Percentiles rank a stretch among this genome's conserved stretches.
These are phyloP conservation scores for Herpetotheres cachinnans DNA, from an alignment of 2,113 vertebrate genomes.

Conservation along the genomic window DNA sequence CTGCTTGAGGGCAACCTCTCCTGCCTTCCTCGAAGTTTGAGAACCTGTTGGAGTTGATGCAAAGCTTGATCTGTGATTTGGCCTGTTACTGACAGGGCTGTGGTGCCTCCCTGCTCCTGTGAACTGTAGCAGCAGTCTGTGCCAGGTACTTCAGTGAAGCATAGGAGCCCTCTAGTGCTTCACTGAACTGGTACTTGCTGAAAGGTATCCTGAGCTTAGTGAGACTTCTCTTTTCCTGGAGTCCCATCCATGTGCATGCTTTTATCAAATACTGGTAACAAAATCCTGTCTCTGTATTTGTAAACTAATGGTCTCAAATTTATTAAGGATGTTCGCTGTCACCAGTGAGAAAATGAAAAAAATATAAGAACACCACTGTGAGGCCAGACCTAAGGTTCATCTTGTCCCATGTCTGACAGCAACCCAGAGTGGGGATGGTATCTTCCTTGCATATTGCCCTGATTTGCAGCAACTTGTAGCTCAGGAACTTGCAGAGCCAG, in stretches of 20 bases:
- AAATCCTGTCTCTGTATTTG: background rate
- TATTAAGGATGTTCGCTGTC: background rate
- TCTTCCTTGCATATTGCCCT: background rate
- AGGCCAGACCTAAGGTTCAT: background rate
- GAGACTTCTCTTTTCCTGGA: background rate
- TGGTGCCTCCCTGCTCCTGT: background rate
- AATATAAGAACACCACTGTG: background rate
- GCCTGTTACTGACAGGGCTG: background rate
- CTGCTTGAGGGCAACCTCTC: background rate
- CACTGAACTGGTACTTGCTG: background rate
- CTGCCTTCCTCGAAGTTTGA: background rate
- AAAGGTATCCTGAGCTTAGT: background rate
- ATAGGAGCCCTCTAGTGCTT: slow-evolving; percentile 53
- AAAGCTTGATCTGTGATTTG: background rate
- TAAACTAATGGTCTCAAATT: background rate
- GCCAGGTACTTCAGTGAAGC: background rate
- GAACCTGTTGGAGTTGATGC: background rate
- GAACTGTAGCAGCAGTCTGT: background rate
- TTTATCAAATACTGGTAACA: background rate
- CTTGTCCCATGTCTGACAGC: background rate
- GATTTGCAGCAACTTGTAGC: background rate
- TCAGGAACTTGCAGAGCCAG: background rate
- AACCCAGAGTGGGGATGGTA: too few relatives aligned
- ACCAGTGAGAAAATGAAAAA: background rate
- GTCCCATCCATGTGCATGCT: background rate